A percentile compares a stretch with the other conserved stretches of the same genome.
Conservation (phyloP, 92 coral and sea anemone species). For the Montipora capitata region DNA sequence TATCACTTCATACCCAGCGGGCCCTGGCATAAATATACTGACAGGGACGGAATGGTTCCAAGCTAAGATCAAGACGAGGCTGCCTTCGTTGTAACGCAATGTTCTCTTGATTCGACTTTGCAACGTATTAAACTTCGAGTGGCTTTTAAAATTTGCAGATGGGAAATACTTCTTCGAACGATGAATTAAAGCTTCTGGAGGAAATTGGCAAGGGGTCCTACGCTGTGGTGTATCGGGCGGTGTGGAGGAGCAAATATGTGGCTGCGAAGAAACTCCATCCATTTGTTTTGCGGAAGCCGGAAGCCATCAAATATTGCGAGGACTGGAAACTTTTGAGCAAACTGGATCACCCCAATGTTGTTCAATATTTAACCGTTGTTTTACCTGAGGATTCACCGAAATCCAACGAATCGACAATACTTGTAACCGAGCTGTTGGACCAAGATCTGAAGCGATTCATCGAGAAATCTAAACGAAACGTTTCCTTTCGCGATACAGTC, state of each 20-base stretch:
- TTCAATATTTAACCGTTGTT: conserved; percentile 30
- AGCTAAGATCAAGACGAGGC: no score
- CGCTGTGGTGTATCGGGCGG: conserved; percentile 36
- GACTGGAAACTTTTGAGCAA: conserved; percentile 40
- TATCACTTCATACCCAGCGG: no score
- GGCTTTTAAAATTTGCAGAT: not conserved
- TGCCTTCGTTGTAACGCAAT: no score
- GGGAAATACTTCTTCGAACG: conserved; percentile 52
- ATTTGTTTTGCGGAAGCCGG: conserved; percentile 18
- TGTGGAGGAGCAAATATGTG: conserved; percentile 14
- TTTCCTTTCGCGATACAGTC: conserved; percentile 36
- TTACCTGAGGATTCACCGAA: conserved; percentile 10
- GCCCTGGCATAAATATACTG: no score
- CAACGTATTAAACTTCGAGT: no score
- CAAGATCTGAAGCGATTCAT: conserved; percentile 44
- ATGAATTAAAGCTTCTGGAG: conserved; percentile 7
- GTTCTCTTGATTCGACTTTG: no score
- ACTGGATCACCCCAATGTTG: conserved; percentile 37
- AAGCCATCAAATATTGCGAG: conserved; percentile 20
- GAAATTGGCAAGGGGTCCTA: conserved; percentile 39
- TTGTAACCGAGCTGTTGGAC: conserved; percentile 51
- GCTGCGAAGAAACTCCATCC: conserved; percentile 49
- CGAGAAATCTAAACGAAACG: conserved; percentile 13
- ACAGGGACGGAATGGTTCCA: no score
- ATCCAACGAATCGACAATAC: conserved; percentile 11